Percentiles rank a stretch among this genome's conserved stretches.
phyloP scores from a whole-genome alignment of 2,888 invertebrate genomes.

The Drymonia ruficornis region DNA sequence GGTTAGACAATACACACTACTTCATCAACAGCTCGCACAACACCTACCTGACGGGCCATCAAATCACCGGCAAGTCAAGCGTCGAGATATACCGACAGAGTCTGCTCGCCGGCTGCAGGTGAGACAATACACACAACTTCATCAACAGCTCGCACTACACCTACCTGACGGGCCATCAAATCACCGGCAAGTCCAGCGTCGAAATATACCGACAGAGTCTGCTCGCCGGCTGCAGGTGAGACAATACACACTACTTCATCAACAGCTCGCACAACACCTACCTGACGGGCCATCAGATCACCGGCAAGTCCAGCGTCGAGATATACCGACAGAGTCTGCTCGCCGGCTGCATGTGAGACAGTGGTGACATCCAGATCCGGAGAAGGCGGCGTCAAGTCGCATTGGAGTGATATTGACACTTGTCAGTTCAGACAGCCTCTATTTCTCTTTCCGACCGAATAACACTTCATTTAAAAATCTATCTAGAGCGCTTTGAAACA shows the following conservation, averaged over 20 bases:
- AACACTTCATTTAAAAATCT: no score
- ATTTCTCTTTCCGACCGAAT: no score
- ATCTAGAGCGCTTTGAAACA: no score
- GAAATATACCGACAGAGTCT: slow-evolving; percentile 98
- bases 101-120: slow-evolving; percentile 96
- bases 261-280: slow-evolving; percentile 99
- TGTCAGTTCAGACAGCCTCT: no score
- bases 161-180: slow-evolving; percentile 98
- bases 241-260: slow-evolving; percentile 99
- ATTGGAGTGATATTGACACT: no score
- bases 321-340: slow-evolving; percentile 97
- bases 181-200: slow-evolving; percentile 97
- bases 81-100: slow-evolving; percentile 99
- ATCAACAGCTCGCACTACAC: slow-evolving; percentile 99
- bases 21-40: slow-evolving; percentile 99
- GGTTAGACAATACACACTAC: slow-evolving; percentile 94
- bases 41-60: slow-evolving; percentile 98
- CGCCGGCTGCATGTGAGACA: slow-evolving; percentile 94
- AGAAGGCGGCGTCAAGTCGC: no score
- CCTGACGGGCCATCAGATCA: slow-evolving; percentile 97
- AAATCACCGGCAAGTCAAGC: slow-evolving; percentile 97
- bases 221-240: slow-evolving; percentile 95
- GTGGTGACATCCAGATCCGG: no score
- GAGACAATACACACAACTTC: slow-evolving; percentile 95
- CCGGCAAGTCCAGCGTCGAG: slow-evolving; percentile 98